Evolutionary conservation across 2,888 invertebrate genomes (phyloP), one percentile per base, ranked within the genome.

Genomic region (Tachina lurida): DNA sequence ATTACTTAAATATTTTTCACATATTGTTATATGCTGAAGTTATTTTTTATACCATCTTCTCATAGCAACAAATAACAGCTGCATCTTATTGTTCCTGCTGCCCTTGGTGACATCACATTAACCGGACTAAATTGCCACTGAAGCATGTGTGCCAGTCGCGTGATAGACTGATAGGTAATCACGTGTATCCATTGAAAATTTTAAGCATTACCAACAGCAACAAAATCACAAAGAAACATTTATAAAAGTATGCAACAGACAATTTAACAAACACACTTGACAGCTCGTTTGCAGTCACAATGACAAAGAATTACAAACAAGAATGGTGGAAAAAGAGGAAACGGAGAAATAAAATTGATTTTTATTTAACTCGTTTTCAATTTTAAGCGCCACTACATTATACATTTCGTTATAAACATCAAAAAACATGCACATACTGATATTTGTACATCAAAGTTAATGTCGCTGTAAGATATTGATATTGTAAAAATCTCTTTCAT

Each of bases 91-190:
- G 19, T 17, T 5, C 12, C 12, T 67, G 52, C 41, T 67, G 45
- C 45, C 45, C 13, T 62, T 67, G 74, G 54, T 68, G 77, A 68
- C 49, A 60, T 41, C 67, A 76, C 67, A 73, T 84, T 49, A 62
- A 47, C 76, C 49, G n/a, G 62, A n/a, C 73, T 17, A 56, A 62
- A 74, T 54, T 71, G 47, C 67, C 80, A 77, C 45, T 54, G 67
- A 31, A 22, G 60, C 71, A 71, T 71, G 67, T 77, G 77, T 76
- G 81, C 22, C 84, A 77, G 81, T 81, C 73, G 81, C 73, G 76
- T 81, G 84, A 73, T 73, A 81, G 63, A 49, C 67, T 77, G 54
- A 12, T 54, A 41, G 73, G 58, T 56, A 78, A 68, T 85, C 82
- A 85, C 77, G 77, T 85, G 82, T 67, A 76, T 54, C 17, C 31